Evolutionary conservation across 1,140 invertebrate species (phyloP), one percentile per base, ranked within the genome.

Genomic region (Lethocerus indicus): DNA sequence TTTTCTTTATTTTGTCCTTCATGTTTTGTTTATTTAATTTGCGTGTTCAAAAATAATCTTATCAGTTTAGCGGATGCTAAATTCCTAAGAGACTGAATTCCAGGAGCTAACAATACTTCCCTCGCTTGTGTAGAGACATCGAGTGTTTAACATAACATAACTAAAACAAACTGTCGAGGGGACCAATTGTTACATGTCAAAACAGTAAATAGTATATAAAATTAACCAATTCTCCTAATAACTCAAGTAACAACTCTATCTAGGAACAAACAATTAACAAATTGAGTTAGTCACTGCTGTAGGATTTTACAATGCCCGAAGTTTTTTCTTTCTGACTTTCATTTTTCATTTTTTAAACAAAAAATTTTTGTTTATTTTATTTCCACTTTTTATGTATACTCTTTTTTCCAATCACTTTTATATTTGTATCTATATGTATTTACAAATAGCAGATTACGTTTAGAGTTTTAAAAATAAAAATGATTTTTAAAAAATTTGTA

Each of bases 51-150:
- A 20, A 18, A 18, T 3, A 39, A 39, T 3, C 21, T 39, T 13
- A 18, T 39, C 36, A 20, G 21, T 18, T 18, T 39, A 48, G 36
- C 36, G 27, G 25, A 39, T 48, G 36, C 24, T 48, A 36, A 48
- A 37, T 48, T 36, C 42, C 42, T 27, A 48, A 39, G 47, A 48
- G 47, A 48, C 47, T 48, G 47, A 48, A 25, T 48, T 25, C 40
- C 25, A 39, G 42, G 42, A 44, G 42, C 42, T 44, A 44, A 44
- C 42, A 28, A 44, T 44, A 44, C 14, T 28, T 44, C 42, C 42
- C 42, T 44, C 42, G 42, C 42, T 44, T 44, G 12, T 27, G 42
- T 44, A 44, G 42, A 44, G 26, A 26, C 42, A 44, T 28, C 14
- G 42, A 44, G 42, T 48, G 47, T 39, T 48, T 48, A 37, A 39